A percentile compares a stretch with the other conserved stretches of the same genome.
Conservation (phyloP, 2,888 invertebrate species). For the Disparrhopalites patrizii region DNA sequence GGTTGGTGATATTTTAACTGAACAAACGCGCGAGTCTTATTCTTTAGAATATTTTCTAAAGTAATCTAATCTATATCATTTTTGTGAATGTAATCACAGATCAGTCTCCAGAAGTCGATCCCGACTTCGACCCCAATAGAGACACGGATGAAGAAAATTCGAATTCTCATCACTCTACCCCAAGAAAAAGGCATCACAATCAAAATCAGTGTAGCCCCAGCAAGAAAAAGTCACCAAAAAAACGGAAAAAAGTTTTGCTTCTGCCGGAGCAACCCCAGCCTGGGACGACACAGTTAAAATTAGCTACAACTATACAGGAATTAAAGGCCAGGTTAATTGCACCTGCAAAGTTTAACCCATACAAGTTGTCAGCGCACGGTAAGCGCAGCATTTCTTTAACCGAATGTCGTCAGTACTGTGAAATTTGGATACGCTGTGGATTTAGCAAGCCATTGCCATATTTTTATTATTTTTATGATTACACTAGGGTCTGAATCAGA, state of each 20-base stretch:
- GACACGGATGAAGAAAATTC: conserved; percentile 7
- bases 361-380: conserved; percentile 15
- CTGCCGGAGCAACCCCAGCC: conserved; percentile 27
- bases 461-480: no score
- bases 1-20: no score
- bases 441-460: no score
- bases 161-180: background rate
- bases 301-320: conserved; percentile 29
- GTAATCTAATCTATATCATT: no score
- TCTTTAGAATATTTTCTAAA: no score
- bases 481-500: no score
- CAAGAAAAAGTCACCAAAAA: conserved; percentile 24
- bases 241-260: conserved; percentile 19
- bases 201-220: background rate
- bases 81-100: background rate
- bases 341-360: conserved; percentile 30
- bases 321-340: conserved; percentile 24
- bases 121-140: conserved; percentile 8
- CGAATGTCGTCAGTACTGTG: no score
- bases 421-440: no score
- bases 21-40: no score
- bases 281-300: conserved; percentile 14
- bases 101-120: conserved; percentile 6
- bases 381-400: background rate
- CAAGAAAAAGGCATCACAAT: conserved; percentile 14